phyloP scores from a whole-genome alignment of 2,797 vertebrate genomes.

The Crax fasciolata region DNA sequence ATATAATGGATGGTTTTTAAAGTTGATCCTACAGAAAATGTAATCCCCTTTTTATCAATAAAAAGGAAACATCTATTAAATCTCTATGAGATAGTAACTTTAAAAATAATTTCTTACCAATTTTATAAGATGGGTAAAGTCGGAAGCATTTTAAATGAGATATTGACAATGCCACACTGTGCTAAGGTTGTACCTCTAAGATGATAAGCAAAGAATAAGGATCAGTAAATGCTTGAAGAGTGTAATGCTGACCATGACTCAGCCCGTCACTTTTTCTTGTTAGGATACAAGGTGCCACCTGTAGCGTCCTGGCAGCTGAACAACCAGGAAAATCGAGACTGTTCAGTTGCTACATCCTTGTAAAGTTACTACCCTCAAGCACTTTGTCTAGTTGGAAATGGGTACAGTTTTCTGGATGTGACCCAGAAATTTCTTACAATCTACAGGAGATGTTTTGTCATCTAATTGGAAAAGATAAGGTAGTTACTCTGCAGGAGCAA shows the following conservation, averaged over 20 bases:
- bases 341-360: constrained; percentile 28
- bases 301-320: not conserved
- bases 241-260: not conserved
- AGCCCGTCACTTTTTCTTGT: not conserved
- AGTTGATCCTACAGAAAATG: not conserved
- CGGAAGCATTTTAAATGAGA: not conserved
- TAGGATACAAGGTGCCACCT: not conserved
- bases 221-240: not conserved
- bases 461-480: not conserved
- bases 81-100: not conserved
- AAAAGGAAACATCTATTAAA: not conserved
- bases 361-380: constrained; percentile 39
- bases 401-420: constrained; percentile 5
- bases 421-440: constrained; percentile 6
- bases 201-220: not conserved
- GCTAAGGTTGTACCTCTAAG: not conserved
- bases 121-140: not conserved
- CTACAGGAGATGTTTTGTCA: constrained; percentile 18
- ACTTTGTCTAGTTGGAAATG: not conserved
- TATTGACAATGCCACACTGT: not conserved
- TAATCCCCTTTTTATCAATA: not conserved
- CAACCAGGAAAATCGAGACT: not conserved
- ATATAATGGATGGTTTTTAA: not conserved
- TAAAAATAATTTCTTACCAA: not conserved
- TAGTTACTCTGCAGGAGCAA: not conserved